These are phyloP conservation scores for Proisotoma minuta DNA, from an alignment of 2,888 invertebrate species.

Conservation along the genomic window DNA sequence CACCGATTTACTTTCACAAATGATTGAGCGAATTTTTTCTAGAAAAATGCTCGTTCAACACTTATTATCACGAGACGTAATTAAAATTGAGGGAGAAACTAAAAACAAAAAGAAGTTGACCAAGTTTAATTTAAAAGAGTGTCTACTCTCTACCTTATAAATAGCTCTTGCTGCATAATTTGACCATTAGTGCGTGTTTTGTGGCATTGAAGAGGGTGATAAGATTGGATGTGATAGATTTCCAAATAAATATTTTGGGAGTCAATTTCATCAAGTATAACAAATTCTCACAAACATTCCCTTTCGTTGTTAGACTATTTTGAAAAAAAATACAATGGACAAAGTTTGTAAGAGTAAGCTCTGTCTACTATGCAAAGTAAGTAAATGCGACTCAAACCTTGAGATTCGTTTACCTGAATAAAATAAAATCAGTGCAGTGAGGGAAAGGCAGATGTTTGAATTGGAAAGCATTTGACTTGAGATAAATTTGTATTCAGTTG, in stretches of 20 bases:
- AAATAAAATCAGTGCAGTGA: not conserved
- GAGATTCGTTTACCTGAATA: no score
- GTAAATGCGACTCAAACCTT: not conserved
- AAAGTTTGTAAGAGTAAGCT: no score
- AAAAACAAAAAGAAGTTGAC: no score
- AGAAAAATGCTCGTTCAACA: no score
- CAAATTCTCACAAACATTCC: not conserved
- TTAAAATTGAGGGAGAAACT: no score
- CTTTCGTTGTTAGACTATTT: constrained; percentile 1
- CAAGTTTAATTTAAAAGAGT: no score
- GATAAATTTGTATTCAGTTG: constrained; percentile 47
- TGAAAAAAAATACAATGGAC: constrained; percentile 2
- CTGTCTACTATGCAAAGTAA: no score
- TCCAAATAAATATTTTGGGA: not conserved
- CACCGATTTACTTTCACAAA: constrained; percentile 1
- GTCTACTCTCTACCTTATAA: no score
- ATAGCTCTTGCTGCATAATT: not conserved
- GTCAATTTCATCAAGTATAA: no score
- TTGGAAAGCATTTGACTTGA: not conserved
- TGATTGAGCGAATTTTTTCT: no score
- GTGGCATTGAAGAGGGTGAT: constrained; percentile 8
- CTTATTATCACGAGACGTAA: no score
- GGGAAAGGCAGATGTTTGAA: not conserved
- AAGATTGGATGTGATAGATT: constrained; percentile 17
- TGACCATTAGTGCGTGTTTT: not conserved